These are phyloP conservation scores for Drosophila neotestacea DNA, from an alignment of 2,888 invertebrate species.

Conservation along the genomic window DNA sequence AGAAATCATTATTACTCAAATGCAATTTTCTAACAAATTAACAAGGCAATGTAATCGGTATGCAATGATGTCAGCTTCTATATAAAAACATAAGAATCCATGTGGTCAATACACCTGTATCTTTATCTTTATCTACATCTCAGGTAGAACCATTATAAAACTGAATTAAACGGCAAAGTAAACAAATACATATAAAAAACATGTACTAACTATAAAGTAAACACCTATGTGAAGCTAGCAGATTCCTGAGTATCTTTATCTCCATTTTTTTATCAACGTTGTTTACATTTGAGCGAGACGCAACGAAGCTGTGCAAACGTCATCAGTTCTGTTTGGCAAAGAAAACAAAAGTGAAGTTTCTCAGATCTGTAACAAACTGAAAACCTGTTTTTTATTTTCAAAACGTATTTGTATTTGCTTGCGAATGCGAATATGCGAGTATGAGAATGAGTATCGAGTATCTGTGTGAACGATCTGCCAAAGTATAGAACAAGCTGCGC, in stretches of 20 bases:
- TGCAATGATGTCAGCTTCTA: constrained; percentile 16
- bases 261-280: constrained; percentile 31
- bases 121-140: constrained; percentile 7
- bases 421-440: constrained; percentile 11
- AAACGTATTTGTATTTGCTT: constrained; percentile 1
- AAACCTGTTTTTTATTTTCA: constrained; percentile 16
- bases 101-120: background rate
- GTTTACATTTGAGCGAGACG: constrained; percentile 47
- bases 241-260: constrained; percentile 21
- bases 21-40: background rate
- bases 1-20: background rate
- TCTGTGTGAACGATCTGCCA: constrained; percentile 42
- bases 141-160: background rate
- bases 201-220: background rate
- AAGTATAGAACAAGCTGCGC: constrained; percentile 46
- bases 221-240: constrained; percentile 2
- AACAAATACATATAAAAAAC: background rate
- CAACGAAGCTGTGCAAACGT: constrained; percentile 47
- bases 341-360: constrained; percentile 73
- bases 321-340: constrained; percentile 40
- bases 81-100: background rate
- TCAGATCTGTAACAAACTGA: constrained; percentile 25
- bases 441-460: constrained; percentile 27
- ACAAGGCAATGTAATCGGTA: constrained; percentile 6
- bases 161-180: constrained; percentile 1